Evolutionary conservation across 2,797 vertebrate genomes (phyloP).

Genomic region (Spatula clypeata): DNA sequence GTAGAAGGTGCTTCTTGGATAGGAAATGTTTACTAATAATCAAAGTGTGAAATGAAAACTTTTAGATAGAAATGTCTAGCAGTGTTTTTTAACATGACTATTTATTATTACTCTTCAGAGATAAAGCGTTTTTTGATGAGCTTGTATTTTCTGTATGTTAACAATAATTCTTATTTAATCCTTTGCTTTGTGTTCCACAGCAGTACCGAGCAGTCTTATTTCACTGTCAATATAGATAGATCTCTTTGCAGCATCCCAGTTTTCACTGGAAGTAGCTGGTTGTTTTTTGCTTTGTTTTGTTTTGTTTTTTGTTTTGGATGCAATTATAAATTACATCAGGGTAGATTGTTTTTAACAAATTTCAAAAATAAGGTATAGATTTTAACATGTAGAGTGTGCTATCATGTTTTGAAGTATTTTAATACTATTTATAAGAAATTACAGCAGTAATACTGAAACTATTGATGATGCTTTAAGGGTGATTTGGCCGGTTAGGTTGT

Average conservation of each 20-base stretch:
- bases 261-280: neutral
- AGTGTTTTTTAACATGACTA: accelerated
- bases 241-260: neutral
- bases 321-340: neutral
- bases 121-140: neutral
- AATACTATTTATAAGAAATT: neutral
- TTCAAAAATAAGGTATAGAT: neutral
- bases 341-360: neutral
- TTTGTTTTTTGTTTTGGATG: too few species aligned
- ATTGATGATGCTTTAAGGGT: neutral
- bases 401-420: neutral
- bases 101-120: neutral
- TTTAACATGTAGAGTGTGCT: neutral
- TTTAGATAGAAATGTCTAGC: neutral
- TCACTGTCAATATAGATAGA: neutral
- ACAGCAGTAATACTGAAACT: neutral
- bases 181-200: neutral
- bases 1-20: neutral
- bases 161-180: neutral
- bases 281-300: neutral
- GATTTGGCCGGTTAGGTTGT: neutral
- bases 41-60: neutral
- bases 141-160: neutral
- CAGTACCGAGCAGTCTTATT: neutral
- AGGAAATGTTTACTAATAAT: neutral